Evolutionary conservation across 2,113 vertebrate genomes (phyloP), one percentile per base, ranked within the genome.

Genomic region (Takifugu bimaculatus): DNA sequence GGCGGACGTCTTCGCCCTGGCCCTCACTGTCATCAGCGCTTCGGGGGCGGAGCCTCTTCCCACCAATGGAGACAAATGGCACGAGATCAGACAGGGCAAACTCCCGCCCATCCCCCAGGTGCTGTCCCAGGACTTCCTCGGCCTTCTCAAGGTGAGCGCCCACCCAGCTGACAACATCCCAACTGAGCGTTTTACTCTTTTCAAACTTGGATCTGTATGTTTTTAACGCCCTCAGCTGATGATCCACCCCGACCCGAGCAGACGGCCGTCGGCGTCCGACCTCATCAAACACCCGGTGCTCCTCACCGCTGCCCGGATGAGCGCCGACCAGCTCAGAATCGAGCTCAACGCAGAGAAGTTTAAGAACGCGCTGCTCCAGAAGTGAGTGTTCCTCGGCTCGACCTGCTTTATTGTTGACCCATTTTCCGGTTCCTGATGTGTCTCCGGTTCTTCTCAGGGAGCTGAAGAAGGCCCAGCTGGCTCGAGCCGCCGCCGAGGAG

Each of bases 281-380:
- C 90, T 99, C 6, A 90, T 95, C 54, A 94, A 92, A 67, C 95
- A 97, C 79, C 94, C 95, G 0, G 95, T 95, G 50, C 88, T 99
- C 35, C 90, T 99, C 0, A 97, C 96, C 0, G 90, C 96, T 0
- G 93, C 95, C 28, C 91, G 93, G 58, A 98, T 97, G 90, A 97
- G 93, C 0, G 95, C 95, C 0, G 95, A 98, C 65, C 96, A 99
- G 81, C 91, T 99, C n/a, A 81, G 95, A 55, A 93, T 96, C 63
- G 97, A 99, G 80, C 87, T 98, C 70, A 97, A 98, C 10, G 96
- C 96, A 2, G 96, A 98, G 79, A 97, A 92, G 63, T 99, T 98
- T 85, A 99, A 99, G 88, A 99, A 99, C 26, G 95, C 95, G 0
- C 91, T 98, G 66, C 88, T 99, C 32, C 95, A 98, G 58, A 99